Base-by-base conservation (phyloP, 1,140 invertebrate species). In the Piezodorus guildinii region DNA sequence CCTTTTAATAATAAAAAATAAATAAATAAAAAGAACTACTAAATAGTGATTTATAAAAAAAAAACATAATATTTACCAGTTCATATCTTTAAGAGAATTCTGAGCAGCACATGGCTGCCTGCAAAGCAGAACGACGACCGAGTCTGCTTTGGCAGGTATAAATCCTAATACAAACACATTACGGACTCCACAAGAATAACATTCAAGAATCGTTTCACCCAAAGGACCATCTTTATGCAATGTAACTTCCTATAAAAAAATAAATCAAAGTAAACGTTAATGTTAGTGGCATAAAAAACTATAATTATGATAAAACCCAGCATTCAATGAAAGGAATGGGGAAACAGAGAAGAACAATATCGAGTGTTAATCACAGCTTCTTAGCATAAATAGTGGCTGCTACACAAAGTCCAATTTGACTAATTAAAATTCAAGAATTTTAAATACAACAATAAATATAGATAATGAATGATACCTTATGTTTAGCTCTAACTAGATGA, bases 111-210 rank as follows among this genome's bases (percentile, higher is more conserved):
- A 99, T 6, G 96, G 96, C 77, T 98, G 93, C 2, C 96, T 83
- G 73, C 97, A 99, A 0, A 99, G 79, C 54, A 99, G 76, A 0
- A 99, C 95, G n/a, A 99, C 96, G 46, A 99, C 95, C 1, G 94
- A 97, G 76, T 99, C 96, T 10, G 96, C 94, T 78, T 99, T 99
- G 14, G 96, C 96, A 4, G 96, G 96, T 71, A 99, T 98, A 74
- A 98, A 99, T 60, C 97, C 97, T 54, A 99, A 79, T 25, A 98
- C 88, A 78, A 99, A 99, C 0, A 99, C 94, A 77, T 97, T 97
- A 56, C 93, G 82, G 51, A 94, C 94, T 25, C 94, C 96, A 80
- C 97, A 99, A 16, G 94, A 95, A 75, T 99, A 99, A 75, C 97
- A 99, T 76, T 99, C 97, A 27, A 99, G 77, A 56, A 97, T 83